phyloP scores from a whole-genome alignment of 2,888 invertebrate species.

The Plagodis pulveraria region DNA sequence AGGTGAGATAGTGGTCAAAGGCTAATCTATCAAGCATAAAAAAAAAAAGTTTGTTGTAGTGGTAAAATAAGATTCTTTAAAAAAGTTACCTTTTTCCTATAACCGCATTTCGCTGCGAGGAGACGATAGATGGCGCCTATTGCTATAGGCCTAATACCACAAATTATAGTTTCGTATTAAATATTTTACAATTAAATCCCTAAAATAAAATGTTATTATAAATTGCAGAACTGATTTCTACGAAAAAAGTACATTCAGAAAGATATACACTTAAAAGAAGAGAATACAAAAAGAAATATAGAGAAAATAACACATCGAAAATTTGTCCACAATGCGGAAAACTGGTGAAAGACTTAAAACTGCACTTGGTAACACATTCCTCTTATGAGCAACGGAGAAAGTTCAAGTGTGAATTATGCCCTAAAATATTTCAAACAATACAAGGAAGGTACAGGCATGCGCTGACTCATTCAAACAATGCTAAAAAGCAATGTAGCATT shows the following conservation, averaged over 20 bases:
- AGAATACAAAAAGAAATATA: background rate
- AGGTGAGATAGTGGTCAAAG: too few species aligned
- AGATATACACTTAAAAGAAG: background rate
- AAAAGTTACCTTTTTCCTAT: too few species aligned
- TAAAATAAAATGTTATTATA: background rate
- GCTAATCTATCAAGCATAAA: too few species aligned
- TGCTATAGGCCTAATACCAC: too few species aligned
- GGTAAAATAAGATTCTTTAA: too few species aligned
- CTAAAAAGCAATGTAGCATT: background rate
- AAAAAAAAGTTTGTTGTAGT: too few species aligned
- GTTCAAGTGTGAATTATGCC: background rate
- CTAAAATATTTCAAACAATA: background rate
- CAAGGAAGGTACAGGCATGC: background rate
- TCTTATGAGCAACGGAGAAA: background rate
- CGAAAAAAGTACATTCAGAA: background rate
- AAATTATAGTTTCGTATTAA: too few species aligned
- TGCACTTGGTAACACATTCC: slow-evolving; percentile 39
- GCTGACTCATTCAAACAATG: background rate
- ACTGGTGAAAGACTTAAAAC: slow-evolving; percentile 42
- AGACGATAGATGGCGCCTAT: too few species aligned
- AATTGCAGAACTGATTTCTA: background rate
- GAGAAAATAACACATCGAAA: background rate
- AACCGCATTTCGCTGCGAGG: too few species aligned
- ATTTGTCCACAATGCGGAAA: background rate
- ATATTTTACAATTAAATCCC: too few species aligned